Conservation (phyloP, 2,113 vertebrate genomes). For the Petrocephalus zakoni region DNA sequence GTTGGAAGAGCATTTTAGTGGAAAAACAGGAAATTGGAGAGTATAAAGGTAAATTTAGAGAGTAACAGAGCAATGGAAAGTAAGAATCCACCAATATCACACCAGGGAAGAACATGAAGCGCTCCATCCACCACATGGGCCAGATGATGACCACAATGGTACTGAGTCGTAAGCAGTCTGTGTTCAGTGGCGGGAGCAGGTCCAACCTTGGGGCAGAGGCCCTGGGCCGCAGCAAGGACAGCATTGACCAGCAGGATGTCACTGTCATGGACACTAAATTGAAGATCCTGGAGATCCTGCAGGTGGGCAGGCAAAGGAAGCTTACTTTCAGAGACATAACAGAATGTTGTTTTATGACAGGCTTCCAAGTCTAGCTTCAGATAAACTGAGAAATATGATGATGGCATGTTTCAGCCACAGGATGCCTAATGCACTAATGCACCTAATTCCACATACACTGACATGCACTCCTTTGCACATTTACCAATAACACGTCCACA, state of each 20-base stretch:
- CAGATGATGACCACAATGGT: conserved; percentile 99
- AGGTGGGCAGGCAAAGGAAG: conserved; percentile 59
- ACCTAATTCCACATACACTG: neutral
- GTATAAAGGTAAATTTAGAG: neutral
- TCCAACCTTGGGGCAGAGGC: conserved; percentile 58
- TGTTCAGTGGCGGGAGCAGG: conserved; percentile 62
- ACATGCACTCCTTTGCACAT: neutral
- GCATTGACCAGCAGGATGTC: conserved; percentile 77
- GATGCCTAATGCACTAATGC: neutral
- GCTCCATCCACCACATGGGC: conserved; percentile 92
- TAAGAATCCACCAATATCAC: neutral
- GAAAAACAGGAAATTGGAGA: neutral
- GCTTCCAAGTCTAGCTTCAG: neutral
- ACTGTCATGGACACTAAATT: conserved; percentile 98
- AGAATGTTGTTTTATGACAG: neutral
- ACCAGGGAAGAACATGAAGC: conserved; percentile 80
- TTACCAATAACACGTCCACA: neutral
- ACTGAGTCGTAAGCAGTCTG: conserved; percentile 83
- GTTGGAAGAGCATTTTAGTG: neutral
- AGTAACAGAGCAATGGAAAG: neutral
- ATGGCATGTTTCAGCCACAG: neutral
- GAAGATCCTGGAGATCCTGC: conserved; percentile 93
- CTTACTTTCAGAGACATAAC: neutral
- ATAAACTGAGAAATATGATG: neutral
- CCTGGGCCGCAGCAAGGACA: conserved; percentile 70